These are phyloP conservation scores for Scrobipalpa atriplicella DNA, from an alignment of 2,888 invertebrate species.

Conservation along the genomic window DNA sequence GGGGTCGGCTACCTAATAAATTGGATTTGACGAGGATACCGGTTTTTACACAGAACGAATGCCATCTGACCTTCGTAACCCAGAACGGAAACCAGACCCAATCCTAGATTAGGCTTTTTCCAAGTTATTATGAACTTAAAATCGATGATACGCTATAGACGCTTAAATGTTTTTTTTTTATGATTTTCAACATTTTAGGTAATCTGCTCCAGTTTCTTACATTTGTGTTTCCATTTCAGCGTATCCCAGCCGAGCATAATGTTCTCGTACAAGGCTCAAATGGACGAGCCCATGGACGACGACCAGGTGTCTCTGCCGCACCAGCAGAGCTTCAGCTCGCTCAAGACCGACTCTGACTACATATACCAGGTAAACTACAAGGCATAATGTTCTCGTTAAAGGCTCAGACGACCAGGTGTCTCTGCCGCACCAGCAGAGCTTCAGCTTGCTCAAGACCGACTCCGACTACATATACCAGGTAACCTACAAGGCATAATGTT, in stretches of 20 bases:
- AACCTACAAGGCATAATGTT: constrained; percentile 28
- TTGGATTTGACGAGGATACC: no score
- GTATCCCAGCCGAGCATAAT: constrained; percentile 88
- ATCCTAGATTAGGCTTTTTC: no score
- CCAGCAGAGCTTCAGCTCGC: constrained; percentile 88
- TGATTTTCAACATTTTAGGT: no score
- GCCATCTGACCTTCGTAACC: no score
- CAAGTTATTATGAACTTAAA: no score
- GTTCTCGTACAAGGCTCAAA: constrained; percentile 91
- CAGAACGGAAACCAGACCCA: no score
- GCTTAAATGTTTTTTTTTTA: no score
- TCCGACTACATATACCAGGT: constrained; percentile 90
- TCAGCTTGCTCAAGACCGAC: constrained; percentile 88
- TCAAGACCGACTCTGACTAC: constrained; percentile 89
- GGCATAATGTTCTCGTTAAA: no score
- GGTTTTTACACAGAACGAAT: no score
- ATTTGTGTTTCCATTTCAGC: constrained; percentile 65
- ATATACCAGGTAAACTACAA: constrained; percentile 85
- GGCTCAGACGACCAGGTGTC: constrained; percentile 86
- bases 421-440: constrained; percentile 89
- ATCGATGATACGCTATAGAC: no score
- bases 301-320: constrained; percentile 89
- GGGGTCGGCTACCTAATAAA: no score
- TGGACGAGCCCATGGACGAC: constrained; percentile 89
- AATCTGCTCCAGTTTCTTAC: background rate